These are phyloP conservation scores for Drosophila ustulata DNA, from an alignment of 2,888 invertebrate species.

Conservation along the genomic window DNA sequence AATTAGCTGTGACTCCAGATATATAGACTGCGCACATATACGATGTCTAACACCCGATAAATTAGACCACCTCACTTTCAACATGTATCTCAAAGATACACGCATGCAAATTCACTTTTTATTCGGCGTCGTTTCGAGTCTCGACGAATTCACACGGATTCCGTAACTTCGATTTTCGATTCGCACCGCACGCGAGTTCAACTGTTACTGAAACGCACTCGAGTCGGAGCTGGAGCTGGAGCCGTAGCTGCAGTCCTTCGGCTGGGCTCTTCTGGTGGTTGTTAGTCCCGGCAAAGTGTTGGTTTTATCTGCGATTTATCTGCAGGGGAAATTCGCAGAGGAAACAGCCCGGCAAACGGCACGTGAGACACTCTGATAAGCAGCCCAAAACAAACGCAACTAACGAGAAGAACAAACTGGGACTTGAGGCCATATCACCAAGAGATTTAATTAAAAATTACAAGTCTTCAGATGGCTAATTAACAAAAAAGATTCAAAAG, in stretches of 20 bases:
- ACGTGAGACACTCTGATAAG: conserved; percentile 42
- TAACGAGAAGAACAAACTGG: conserved; percentile 13
- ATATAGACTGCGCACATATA: conserved; percentile 26
- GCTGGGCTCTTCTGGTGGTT: conserved; percentile 36
- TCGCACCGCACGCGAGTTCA: conserved; percentile 59
- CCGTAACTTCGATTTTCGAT: conserved; percentile 22
- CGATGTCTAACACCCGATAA: conserved; percentile 42
- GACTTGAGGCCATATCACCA: background rate
- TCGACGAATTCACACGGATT: background rate
- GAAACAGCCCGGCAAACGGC: conserved; percentile 4
- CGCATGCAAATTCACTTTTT: conserved; percentile 34
- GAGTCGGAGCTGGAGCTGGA: conserved; percentile 22
- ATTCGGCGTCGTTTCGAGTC: background rate
- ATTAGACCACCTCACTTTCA: conserved; percentile 30
- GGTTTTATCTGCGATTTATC: conserved; percentile 71
- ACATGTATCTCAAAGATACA: conserved; percentile 32
- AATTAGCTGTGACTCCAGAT: conserved; percentile 50
- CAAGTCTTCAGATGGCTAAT: conserved; percentile 23
- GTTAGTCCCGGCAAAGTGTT: conserved; percentile 45
- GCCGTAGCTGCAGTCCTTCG: conserved; percentile 44
- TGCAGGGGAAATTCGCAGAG: conserved; percentile 52
- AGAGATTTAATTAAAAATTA: conserved; percentile 43
- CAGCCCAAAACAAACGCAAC: conserved; percentile 29
- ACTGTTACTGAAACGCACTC: conserved; percentile 67
- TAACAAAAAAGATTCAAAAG: conserved; percentile 13